Evolutionary conservation across 37 sponge, comb jelly and placozoan genomes (phyloP), one percentile per base, ranked within the genome.

Genomic region (Chondrosia reniformis): DNA sequence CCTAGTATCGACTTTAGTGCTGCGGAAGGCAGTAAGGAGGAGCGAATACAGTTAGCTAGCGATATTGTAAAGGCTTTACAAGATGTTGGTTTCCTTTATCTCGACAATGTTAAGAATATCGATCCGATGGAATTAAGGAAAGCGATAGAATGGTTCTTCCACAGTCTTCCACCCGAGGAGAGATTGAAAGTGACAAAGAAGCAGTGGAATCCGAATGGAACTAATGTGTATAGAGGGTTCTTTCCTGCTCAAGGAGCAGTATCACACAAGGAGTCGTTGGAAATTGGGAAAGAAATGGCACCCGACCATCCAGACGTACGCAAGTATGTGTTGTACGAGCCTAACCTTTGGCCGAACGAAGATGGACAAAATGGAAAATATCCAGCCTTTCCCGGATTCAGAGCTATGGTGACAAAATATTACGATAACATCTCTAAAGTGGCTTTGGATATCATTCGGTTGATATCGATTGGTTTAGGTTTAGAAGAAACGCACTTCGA

Each of bases 81-180:
- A 55, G 76, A 64, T 32, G 69, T 80, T 0, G 86, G 86, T 15
- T 86, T 86, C 44, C 46, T 86, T 1, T 86, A 86, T 28, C 86
- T 86, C 3, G 86, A 86, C 65, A 86, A 86, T 46, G 81, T 86
- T 41, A 76, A 81, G 32, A 30, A 64, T 34, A 33, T 61, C 17
- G 75, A 79, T 6, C 10, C 27, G 15, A 79, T 79, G 33, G 34
- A 69, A 25, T 62, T 84, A 4, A 33, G 41, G 17, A 41, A 84
- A 19, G 67, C 37, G 7, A 41, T 59, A 9, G 24, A 78, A 43
- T 84, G 84, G 84, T 84, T 84, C 57, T 84, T 78, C 49, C n/a
- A n/a, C n/a, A 41, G 58, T 45, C 46, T 71, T n/a, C 79, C 84
- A 0, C 45, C 71, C 61, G 84, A 84, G 40, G 64, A 78, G 59